Conservation (phyloP, 2,797 vertebrate genomes). For the Coracias cyanogaster region DNA sequence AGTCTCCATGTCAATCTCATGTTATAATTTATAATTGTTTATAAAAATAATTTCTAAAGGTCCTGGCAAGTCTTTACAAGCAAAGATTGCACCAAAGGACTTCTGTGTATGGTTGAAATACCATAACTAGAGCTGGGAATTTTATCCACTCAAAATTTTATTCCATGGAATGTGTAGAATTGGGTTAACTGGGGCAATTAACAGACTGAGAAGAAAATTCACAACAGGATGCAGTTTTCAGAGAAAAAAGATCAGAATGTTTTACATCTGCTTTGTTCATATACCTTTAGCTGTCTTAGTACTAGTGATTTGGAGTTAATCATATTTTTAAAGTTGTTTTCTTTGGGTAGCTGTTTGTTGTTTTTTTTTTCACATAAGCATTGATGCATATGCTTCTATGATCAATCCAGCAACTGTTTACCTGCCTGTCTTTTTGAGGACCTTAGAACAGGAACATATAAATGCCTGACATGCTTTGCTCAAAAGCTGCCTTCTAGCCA, state of each 20-base stretch:
- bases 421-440: not conserved
- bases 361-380: not conserved
- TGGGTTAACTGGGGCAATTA: not conserved
- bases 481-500: slow-evolving; percentile 24
- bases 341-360: not conserved
- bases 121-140: not conserved
- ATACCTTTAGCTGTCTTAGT: not conserved
- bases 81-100: not conserved
- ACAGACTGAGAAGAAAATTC: not conserved
- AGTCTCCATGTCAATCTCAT: not conserved
- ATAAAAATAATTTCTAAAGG: not conserved
- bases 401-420: not conserved
- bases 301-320: not conserved
- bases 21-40: not conserved
- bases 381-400: not conserved
- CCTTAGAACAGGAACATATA: not conserved
- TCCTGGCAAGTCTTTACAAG: not conserved
- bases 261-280: not conserved
- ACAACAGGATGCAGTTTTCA: not conserved
- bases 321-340: not conserved
- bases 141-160: not conserved
- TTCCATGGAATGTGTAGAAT: not conserved
- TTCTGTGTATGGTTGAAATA: not conserved
- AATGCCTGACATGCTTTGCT: not conserved
- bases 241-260: not conserved